phyloP scores from a whole-genome alignment of 2,888 invertebrate genomes.

The Drosophila austrosaltans region DNA sequence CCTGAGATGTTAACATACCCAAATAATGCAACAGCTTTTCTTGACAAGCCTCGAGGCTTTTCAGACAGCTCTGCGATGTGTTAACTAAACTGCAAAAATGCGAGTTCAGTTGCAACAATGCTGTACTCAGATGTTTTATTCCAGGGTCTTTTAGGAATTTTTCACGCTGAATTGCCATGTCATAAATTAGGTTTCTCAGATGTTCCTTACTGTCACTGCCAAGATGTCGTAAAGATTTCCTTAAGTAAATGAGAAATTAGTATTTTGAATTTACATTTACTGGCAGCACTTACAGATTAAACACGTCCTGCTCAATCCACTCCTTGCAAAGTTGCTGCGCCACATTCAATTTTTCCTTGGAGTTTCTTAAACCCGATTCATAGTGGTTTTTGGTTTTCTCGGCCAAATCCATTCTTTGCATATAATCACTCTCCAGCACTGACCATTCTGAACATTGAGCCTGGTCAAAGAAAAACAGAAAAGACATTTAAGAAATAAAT shows the following conservation, averaged over 20 bases:
- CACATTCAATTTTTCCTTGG: conserved; percentile 14
- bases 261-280: background rate
- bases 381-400: conserved; percentile 26
- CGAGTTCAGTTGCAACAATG: background rate
- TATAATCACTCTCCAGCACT: conserved; percentile 6
- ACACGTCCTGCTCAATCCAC: conserved; percentile 37
- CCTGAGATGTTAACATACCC: background rate
- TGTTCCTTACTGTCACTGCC: background rate
- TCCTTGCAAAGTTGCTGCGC: conserved; percentile 24
- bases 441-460: conserved; percentile 19
- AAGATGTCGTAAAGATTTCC: conserved; percentile 4
- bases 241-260: background rate
- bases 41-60: background rate
- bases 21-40: background rate
- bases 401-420: background rate
- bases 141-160: background rate
- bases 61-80: background rate
- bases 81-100: background rate
- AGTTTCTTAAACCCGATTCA: conserved; percentile 36
- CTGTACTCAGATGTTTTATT: background rate
- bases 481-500: background rate
- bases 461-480: conserved; percentile 18
- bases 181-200: background rate
- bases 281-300: conserved; percentile 43
- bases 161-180: background rate